A percentile compares a stretch with the other conserved stretches of the same genome.
phyloP scores from a whole-genome alignment of 2,113 vertebrate species.

The Ia io region DNA sequence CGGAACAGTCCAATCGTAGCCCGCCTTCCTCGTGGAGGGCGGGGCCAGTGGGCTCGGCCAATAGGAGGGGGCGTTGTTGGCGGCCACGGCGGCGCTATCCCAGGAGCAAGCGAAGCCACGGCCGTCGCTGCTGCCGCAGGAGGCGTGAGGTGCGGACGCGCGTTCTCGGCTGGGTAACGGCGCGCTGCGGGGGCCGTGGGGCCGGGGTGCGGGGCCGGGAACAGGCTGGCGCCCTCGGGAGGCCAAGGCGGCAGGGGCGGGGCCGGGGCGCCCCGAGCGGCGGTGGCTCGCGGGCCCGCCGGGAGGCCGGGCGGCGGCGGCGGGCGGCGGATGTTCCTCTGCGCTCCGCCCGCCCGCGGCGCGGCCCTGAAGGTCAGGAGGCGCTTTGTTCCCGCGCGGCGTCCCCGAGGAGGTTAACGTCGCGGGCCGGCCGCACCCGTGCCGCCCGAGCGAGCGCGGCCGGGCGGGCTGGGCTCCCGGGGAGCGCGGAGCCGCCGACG shows the following conservation, averaged over 20 bases:
- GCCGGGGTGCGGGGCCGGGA: not conserved
- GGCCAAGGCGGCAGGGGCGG: not conserved
- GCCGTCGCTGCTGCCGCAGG: not conserved
- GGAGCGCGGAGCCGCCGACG: not conserved
- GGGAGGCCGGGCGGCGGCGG: not conserved
- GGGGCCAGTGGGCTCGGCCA: constrained; percentile 42
- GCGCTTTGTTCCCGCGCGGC: not conserved
- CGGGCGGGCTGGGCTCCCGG: not conserved
- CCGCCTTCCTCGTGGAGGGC: constrained; percentile 29
- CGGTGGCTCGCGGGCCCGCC: not conserved
- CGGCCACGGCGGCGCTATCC: constrained; percentile 72
- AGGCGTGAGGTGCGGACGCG: constrained; percentile 9
- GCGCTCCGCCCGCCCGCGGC: not conserved
- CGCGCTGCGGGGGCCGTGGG: not conserved
- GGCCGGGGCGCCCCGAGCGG: not conserved
- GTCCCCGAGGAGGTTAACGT: not conserved
- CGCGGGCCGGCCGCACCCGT: not conserved
- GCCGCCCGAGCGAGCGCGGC: not conserved
- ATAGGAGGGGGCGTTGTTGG: constrained; percentile 65
- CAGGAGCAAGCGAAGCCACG: not conserved
- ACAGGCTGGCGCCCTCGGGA: not conserved
- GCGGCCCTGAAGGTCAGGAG: not conserved
- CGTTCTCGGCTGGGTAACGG: not conserved
- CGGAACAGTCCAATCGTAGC: constrained; percentile 58
- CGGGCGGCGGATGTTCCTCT: not conserved